phyloP scores from a whole-genome alignment of 2,888 invertebrate species.

The Tinea semifulvella region DNA sequence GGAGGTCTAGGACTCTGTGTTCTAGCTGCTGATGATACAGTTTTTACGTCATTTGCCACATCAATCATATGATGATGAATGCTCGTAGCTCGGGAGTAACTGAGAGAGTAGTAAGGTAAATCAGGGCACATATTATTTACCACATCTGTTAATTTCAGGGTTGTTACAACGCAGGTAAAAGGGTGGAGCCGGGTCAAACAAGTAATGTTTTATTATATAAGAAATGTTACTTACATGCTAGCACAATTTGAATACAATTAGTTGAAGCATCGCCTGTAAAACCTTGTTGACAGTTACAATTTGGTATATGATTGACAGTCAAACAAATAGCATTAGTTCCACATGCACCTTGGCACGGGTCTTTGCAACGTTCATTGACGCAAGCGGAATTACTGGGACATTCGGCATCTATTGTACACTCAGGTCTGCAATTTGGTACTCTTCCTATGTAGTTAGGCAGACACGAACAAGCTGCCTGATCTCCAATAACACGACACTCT shows the following conservation, averaged over 20 bases:
- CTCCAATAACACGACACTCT: slow-evolving; percentile 80
- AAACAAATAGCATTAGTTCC: slow-evolving; percentile 83
- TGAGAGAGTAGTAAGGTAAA: too few relatives aligned
- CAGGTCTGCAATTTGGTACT: slow-evolving; percentile 87
- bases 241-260: slow-evolving; percentile 50
- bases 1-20: too few relatives aligned
- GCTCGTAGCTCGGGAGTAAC: too few relatives aligned
- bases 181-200: too few relatives aligned
- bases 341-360: slow-evolving; percentile 83
- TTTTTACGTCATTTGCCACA: too few relatives aligned
- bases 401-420: slow-evolving; percentile 82
- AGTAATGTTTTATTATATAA: neutral
- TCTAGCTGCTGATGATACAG: too few relatives aligned
- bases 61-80: too few relatives aligned
- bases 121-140: too few relatives aligned
- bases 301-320: slow-evolving; percentile 83
- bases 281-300: slow-evolving; percentile 84
- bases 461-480: slow-evolving; percentile 88
- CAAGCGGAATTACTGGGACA: slow-evolving; percentile 86
- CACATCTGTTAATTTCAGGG: too few relatives aligned
- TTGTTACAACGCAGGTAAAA: too few relatives aligned
- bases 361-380: slow-evolving; percentile 80
- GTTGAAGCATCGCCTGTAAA: slow-evolving; percentile 82
- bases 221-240: slow-evolving; percentile 3
- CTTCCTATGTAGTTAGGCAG: slow-evolving; percentile 81